phyloP scores from a whole-genome alignment of 2,888 invertebrate genomes.

The Sisyra terminalis region DNA sequence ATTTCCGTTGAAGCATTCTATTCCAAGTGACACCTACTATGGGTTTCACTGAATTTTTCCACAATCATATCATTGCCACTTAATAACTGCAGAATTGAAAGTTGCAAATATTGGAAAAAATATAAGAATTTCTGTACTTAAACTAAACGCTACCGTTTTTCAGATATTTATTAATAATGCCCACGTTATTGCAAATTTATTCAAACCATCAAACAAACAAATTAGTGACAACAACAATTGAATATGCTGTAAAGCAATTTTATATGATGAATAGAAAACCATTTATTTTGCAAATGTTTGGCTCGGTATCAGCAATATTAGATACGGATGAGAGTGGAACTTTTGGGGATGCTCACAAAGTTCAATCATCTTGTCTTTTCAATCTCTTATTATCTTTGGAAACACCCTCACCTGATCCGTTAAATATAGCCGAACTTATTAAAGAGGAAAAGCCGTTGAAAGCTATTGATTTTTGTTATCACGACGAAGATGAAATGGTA shows the following conservation, averaged over 20 bases:
- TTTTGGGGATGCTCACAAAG: constrained; percentile 84
- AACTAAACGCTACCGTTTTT: too few species aligned
- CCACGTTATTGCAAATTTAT: constrained; percentile 89
- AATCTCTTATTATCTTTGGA: constrained; percentile 81
- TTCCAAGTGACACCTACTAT: too few species aligned
- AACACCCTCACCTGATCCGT: constrained; percentile 84
- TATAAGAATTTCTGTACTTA: too few species aligned
- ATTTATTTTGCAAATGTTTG: constrained; percentile 98
- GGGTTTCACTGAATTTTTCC: too few species aligned
- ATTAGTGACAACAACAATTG: constrained; percentile 85
- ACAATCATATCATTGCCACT: too few species aligned
- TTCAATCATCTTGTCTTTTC: constrained; percentile 82
- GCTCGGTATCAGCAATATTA: constrained; percentile 89
- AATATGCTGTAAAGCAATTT: constrained; percentile 97
- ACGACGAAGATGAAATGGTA: constrained; percentile 95
- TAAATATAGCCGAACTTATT: constrained; percentile 82
- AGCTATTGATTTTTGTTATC: constrained; percentile 96
- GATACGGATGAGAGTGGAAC: constrained; percentile 79
- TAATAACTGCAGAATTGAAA: too few species aligned
- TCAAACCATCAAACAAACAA: constrained; percentile 96
- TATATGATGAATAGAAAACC: constrained; percentile 96
- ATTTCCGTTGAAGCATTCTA: too few species aligned
- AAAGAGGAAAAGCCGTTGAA: constrained; percentile 84
- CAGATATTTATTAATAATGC: constrained; percentile 92
- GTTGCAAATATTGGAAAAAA: too few species aligned